Conservation (phyloP, 1,140 invertebrate species). For the Elysia chlorotica region DNA sequence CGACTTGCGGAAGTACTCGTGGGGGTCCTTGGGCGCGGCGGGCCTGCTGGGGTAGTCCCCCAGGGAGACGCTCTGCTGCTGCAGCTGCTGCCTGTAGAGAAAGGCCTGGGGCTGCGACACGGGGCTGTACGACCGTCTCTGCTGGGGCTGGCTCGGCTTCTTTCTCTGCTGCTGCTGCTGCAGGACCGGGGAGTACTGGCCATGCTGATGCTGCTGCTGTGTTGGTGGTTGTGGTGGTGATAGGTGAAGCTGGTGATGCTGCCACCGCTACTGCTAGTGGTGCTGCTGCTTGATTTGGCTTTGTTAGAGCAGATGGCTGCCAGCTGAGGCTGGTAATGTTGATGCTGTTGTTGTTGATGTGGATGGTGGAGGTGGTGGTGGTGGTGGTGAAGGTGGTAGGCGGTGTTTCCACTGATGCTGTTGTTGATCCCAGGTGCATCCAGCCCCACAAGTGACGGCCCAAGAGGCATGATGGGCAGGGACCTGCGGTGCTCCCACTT, state of each 20-base stretch:
- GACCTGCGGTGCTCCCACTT: conserved; percentile 22
- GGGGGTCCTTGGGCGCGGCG: conserved; percentile 1
- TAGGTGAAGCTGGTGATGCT: too few relatives aligned
- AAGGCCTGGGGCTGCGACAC: too few relatives aligned
- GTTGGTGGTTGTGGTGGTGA: neutral
- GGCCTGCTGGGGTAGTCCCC: neutral
- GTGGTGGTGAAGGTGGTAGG: neutral
- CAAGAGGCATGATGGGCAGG: conserved; percentile 20
- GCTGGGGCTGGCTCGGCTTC: too few relatives aligned
- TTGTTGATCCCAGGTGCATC: neutral
- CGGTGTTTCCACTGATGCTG: neutral
- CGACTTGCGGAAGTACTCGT: conserved; percentile 21
- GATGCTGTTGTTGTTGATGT: neutral
- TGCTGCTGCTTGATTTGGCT: too few relatives aligned
- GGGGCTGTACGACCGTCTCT: too few relatives aligned
- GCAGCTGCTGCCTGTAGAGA: too few relatives aligned
- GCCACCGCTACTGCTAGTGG: too few relatives aligned
- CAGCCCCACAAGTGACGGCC: neutral
- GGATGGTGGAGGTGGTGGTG: neutral
- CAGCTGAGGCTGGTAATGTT: neutral
- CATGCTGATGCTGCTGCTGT: neutral
- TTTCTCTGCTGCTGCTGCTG: too few relatives aligned
- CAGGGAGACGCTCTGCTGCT: too few relatives aligned
- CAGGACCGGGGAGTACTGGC: neutral
- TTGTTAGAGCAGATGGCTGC: too few relatives aligned